Base-by-base conservation (phyloP, 2,113 vertebrate genomes). In the Anolis carolinensis region DNA sequence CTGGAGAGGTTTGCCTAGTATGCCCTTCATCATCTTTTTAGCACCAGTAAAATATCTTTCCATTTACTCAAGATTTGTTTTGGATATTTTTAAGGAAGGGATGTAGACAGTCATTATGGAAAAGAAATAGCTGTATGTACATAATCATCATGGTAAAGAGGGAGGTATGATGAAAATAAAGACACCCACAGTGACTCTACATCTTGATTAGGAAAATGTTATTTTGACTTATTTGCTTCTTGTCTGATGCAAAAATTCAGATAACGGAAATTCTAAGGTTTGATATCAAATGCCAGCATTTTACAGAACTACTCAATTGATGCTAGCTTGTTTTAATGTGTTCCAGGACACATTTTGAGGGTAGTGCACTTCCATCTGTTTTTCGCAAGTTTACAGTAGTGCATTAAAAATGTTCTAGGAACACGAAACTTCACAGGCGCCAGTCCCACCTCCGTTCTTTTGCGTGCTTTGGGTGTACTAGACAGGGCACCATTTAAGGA, bases 361-460 rank as follows among this genome's bases (percentile, higher is more conserved):
- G 55, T 65, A 3, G 59, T 63, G 39, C 30, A 16, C 75, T 83
- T 75, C 82, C 82, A 83, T 75, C 55, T 75, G 82, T 83, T 83
- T 83, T 44, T 62, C 14, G 34, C 72, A 83, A 65, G 79, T 65
- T 83, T 74, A 83, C 82, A 44, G 39, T 14, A 75, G 36, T 44
- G 44, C 36, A 83, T 74, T 44, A 63, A 39, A 75, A 83, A 62
- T 59, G 82, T 65, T 18, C 39, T n/a, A 83, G 20, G 59, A 44
- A 75, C 14, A 74, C 16, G 6, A 83, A 63, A 83, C 36, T 63
- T 65, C 55, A 63, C 72, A 81, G 79, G 79, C 79, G 48, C 27
- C 50, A n/a, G 36, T 81, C 7, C 79, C 79, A 63, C 72, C 82
- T 74, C 52, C 18, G 27, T 73, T 83, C 52, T n/a, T 23, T 44